Conservation (phyloP, 2,113 vertebrate species). For the Strix uralensis region DNA sequence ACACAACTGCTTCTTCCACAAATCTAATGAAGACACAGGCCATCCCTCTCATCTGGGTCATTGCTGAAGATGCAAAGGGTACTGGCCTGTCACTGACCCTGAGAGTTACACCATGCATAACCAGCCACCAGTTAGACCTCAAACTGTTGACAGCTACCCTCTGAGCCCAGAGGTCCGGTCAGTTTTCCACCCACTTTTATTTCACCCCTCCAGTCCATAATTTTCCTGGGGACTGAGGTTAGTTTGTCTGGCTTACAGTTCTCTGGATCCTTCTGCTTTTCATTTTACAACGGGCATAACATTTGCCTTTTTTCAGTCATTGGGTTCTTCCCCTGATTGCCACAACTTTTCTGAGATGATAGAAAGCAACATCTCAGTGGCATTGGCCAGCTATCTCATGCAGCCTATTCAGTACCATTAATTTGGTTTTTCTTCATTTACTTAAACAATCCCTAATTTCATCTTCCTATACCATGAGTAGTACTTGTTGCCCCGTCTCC, state of each 20-base stretch:
- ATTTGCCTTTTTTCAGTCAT: neutral
- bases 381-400: neutral
- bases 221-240: neutral
- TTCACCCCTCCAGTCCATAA: neutral
- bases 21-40: neutral
- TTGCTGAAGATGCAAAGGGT: neutral
- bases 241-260: neutral
- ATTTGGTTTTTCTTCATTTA: neutral
- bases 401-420: neutral
- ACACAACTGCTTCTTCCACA: neutral
- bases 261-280: neutral
- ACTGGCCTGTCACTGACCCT: neutral
- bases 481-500: neutral
- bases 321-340: neutral
- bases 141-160: neutral
- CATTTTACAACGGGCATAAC: neutral
- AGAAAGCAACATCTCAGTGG: neutral
- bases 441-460: neutral
- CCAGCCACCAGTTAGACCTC: neutral
- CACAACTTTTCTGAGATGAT: neutral
- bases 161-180: accelerated
- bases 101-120: neutral
- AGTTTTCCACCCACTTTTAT: neutral
- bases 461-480: neutral
- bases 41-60: neutral